Evolutionary conservation across 1,140 invertebrate genomes (phyloP).

Genomic region (Mizuhopecten yessoensis): DNA sequence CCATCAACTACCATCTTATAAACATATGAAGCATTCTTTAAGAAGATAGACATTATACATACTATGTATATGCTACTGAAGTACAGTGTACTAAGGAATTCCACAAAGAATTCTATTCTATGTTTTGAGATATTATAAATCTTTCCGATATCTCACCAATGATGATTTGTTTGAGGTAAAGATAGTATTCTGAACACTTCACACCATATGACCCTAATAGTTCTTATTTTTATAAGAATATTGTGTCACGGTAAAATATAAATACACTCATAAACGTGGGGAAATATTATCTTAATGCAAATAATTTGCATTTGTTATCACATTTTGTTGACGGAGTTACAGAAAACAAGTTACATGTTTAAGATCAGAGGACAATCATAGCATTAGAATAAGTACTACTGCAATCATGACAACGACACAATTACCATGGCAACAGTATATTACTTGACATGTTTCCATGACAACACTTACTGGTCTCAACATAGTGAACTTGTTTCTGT

Average conservation of each 20-base stretch:
- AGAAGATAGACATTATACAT: neutral
- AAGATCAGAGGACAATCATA: neutral
- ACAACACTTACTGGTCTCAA: too few species aligned
- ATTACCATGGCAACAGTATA: neutral
- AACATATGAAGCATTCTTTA: neutral
- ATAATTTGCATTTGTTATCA: neutral
- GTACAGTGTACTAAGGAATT: too few species aligned
- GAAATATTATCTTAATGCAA: neutral
- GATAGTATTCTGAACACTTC: neutral
- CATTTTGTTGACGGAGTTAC: neutral
- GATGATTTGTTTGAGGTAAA: conserved; percentile 13
- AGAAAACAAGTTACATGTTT: neutral
- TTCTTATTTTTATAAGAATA: neutral
- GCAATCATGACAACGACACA: neutral
- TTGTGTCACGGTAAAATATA: neutral
- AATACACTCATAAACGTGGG: neutral
- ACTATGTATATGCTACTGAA: neutral
- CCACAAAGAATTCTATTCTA: too few species aligned
- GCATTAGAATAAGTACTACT: neutral
- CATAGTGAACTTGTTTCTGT: neutral
- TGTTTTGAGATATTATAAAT: neutral
- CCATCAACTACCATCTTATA: neutral
- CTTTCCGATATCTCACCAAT: neutral
- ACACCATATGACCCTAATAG: too few species aligned
- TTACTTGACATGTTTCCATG: neutral